These are phyloP conservation scores for Lamproptera curius DNA, from an alignment of 2,888 invertebrate species.

Conservation along the genomic window DNA sequence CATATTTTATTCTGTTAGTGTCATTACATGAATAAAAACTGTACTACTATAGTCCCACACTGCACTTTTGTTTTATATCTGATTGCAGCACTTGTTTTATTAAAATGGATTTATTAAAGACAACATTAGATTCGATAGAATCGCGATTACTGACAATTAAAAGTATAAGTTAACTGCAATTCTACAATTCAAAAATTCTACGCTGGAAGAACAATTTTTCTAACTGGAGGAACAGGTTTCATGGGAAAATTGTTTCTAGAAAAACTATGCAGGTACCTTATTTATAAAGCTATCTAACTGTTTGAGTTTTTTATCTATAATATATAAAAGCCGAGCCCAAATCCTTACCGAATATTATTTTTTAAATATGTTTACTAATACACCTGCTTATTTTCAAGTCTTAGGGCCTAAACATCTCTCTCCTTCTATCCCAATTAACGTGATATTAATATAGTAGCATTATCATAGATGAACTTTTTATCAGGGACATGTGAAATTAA, in stretches of 20 bases:
- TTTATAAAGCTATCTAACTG: too few species aligned
- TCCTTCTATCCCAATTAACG: too few species aligned
- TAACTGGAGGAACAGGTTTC: slow-evolving; percentile 60
- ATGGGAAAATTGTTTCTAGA: slow-evolving; percentile 94
- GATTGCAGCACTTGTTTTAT: neutral
- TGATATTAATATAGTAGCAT: too few species aligned
- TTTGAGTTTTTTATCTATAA: too few species aligned
- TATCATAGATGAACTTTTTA: neutral
- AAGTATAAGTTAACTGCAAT: neutral
- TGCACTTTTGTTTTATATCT: neutral
- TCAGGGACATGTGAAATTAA: slow-evolving; percentile 32
- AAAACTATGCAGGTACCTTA: slow-evolving; percentile 76
- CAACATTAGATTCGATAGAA: slow-evolving; percentile 1
- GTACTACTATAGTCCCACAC: too few species aligned
- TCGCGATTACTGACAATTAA: neutral
- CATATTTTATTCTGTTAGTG: neutral
- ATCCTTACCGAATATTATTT: too few species aligned
- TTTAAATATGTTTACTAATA: too few species aligned
- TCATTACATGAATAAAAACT: too few species aligned
- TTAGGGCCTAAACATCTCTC: too few species aligned
- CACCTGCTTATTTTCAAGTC: too few species aligned
- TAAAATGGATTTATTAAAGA: slow-evolving; percentile 9
- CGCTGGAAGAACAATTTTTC: neutral
- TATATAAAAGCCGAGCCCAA: too few species aligned
- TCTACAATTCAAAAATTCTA: slow-evolving; percentile 9